phyloP scores from a whole-genome alignment of 2,797 vertebrate genomes.

The Saguinus oedipus region DNA sequence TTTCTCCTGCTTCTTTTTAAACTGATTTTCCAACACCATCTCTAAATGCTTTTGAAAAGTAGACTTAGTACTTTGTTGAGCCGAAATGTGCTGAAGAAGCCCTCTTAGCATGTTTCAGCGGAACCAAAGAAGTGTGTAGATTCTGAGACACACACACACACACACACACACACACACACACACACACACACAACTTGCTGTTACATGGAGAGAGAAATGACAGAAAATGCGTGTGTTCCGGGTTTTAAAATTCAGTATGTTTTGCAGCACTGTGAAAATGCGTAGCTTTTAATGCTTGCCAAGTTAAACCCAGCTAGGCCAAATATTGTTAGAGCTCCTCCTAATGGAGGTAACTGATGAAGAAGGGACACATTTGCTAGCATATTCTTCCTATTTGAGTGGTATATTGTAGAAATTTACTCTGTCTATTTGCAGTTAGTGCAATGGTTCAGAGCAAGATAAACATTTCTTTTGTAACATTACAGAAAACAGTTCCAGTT shows the following conservation, averaged over 20 bases:
- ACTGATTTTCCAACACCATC: not conserved
- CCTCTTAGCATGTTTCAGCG: not conserved
- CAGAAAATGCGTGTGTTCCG: not conserved
- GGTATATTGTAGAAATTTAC: not conserved
- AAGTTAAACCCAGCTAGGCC: constrained; percentile 68
- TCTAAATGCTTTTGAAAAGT: not conserved
- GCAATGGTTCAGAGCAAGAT: not conserved
- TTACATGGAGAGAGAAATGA: not conserved
- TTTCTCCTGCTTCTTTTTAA: not conserved
- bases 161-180: not conserved
- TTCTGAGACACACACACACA: not conserved
- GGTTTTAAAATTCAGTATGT: constrained; percentile 43
- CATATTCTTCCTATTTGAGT: not conserved
- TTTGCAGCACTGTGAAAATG: constrained; percentile 42
- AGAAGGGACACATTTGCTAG: not conserved
- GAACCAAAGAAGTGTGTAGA: not conserved
- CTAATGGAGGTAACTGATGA: constrained; percentile 86
- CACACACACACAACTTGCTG: not conserved
- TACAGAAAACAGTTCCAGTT: not conserved
- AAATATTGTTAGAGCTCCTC: constrained; percentile 91
- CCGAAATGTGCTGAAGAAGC: not conserved
- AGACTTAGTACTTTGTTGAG: not conserved
- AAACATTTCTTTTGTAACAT: not conserved
- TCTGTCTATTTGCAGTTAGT: not conserved
- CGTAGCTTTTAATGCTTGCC: constrained; percentile 23